A percentile compares a stretch with the other conserved stretches of the same genome.
Conservation (phyloP, 2,113 vertebrate species). For the human (Homo sapiens) region DNA sequence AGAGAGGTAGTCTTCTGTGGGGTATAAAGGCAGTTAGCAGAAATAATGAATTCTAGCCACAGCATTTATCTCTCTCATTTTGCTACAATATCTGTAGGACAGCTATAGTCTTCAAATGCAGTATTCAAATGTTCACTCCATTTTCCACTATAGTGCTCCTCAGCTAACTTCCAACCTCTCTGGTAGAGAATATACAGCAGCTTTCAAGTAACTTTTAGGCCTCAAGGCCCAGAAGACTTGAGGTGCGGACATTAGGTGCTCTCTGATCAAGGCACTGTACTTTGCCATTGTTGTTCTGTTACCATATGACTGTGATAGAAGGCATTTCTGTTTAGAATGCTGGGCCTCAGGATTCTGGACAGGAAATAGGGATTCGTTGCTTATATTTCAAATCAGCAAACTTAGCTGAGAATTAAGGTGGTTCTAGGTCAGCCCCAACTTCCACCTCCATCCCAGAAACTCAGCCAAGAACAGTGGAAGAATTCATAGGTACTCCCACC, state of each 20-base stretch:
- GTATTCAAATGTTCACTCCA: not conserved
- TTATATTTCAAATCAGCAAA: not conserved
- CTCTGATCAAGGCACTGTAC: not conserved
- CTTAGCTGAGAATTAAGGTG: not conserved
- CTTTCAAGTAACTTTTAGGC: not conserved
- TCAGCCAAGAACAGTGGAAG: not conserved
- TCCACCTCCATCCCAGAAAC: not conserved
- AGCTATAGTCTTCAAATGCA: not conserved
- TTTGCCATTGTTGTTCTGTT: not conserved
- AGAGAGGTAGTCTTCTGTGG: not conserved
- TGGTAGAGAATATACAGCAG: not conserved
- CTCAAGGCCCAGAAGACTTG: not conserved
- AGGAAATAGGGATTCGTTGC: not conserved
- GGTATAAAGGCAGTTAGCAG: not conserved
- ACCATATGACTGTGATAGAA: not conserved
- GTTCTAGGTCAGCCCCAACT: not conserved
- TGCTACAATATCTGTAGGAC: not conserved
- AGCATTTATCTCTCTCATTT: not conserved
- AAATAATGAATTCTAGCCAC: not conserved
- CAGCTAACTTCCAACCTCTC: not conserved
- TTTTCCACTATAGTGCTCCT: not conserved
- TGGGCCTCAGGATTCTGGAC: not conserved
- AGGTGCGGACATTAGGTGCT: not conserved
- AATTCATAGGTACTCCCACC: not conserved
- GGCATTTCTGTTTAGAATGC: not conserved